Percentiles rank a stretch among this genome's conserved stretches.
These are phyloP conservation scores for Oreohelix idahoensis DNA, from an alignment of 1,140 invertebrate genomes.

Conservation along the genomic window DNA sequence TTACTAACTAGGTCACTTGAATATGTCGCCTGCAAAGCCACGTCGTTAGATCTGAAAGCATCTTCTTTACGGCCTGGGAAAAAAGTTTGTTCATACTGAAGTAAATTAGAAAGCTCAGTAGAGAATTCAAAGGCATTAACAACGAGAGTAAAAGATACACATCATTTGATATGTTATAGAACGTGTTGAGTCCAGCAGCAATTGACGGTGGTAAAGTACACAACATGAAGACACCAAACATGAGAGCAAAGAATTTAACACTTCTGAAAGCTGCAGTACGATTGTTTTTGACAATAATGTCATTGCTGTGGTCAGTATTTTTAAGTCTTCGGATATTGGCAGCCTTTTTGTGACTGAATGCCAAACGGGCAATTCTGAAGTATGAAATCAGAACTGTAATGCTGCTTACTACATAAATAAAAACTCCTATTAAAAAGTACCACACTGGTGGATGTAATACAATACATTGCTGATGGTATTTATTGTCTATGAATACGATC, in stretches of 20 bases:
- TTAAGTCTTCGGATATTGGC: not conserved
- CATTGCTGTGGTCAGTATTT: not conserved
- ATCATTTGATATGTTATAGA: not conserved
- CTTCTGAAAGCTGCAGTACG: not conserved
- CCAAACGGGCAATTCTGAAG: not conserved
- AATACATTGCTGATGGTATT: not conserved
- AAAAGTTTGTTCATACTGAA: not conserved
- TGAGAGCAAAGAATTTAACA: not conserved
- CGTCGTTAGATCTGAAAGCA: no score
- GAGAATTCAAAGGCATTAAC: no score
- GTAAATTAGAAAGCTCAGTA: not conserved
- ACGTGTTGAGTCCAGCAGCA: not conserved
- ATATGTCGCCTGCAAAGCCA: no score
- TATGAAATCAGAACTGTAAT: not conserved
- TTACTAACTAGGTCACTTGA: no score
- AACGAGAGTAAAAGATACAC: not conserved
- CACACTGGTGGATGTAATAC: not conserved
- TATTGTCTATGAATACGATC: not conserved
- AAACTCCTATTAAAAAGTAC: not conserved
- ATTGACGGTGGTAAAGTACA: not conserved
- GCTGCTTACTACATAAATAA: not conserved
- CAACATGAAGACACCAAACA: not conserved
- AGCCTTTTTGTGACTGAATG: not conserved
- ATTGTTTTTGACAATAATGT: not conserved
- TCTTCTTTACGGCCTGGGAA: not conserved